phyloP scores from a whole-genome alignment of 2,888 invertebrate genomes.

The Ischnura elegans region DNA sequence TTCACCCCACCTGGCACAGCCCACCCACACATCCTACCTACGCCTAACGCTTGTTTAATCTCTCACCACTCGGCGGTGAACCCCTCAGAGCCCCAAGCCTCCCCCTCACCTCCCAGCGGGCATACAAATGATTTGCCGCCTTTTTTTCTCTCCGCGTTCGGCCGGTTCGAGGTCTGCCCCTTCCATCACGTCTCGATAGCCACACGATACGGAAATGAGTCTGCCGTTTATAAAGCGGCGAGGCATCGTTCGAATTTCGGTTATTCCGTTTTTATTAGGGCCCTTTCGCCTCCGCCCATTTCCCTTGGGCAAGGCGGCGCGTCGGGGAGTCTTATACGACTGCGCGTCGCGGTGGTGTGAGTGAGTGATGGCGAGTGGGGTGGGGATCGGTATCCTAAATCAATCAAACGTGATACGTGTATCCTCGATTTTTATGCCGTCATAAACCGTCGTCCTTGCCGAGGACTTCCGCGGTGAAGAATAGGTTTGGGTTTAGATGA shows the following conservation, averaged over 20 bases:
- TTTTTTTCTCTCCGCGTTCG: not conserved
- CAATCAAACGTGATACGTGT: not conserved
- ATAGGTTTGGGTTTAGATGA: not conserved
- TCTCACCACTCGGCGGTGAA: conserved; percentile 69
- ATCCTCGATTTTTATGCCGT: not conserved
- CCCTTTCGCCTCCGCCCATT: not conserved
- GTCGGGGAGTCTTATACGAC: not conserved
- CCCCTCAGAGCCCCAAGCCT: not conserved
- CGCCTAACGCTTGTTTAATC: conserved; percentile 7
- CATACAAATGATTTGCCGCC: conserved; percentile 26
- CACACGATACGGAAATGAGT: conserved; percentile 2
- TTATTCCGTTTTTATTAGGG: conserved; percentile 19
- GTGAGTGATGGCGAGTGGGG: not conserved
- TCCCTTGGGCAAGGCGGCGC: not conserved
- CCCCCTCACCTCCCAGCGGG: not conserved
- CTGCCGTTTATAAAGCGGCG: not conserved
- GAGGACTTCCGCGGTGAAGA: not conserved
- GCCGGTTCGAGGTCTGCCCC: not conserved
- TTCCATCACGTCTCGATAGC: not conserved
- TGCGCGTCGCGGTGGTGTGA: not conserved
- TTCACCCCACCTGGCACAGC: conserved; percentile 68
- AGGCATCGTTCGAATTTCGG: conserved; percentile 27
- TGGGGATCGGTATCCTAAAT: not conserved
- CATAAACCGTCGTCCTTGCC: conserved; percentile 12
- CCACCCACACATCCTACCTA: not conserved